These are phyloP conservation scores for Arion vulgaris DNA, from an alignment of 1,140 invertebrate genomes.

Conservation along the genomic window DNA sequence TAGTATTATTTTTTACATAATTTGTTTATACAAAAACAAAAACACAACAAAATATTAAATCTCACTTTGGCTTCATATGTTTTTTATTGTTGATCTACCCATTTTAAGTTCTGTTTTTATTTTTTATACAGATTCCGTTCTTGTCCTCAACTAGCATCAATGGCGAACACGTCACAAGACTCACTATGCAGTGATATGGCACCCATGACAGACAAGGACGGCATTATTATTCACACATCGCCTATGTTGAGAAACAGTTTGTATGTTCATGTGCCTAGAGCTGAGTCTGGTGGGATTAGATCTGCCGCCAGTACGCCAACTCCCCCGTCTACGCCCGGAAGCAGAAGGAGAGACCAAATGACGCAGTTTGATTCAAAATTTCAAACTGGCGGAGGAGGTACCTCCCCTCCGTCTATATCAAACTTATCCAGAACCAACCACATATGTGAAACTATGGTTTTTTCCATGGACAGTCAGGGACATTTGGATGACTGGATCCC, in stretches of 20 bases:
- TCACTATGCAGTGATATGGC: slow-evolving; percentile 40
- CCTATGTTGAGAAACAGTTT: slow-evolving; percentile 33
- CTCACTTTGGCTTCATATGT: not conserved
- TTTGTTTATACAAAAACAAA: too few relatives aligned
- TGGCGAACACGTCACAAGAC: slow-evolving; percentile 32
- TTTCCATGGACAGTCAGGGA: slow-evolving; percentile 41
- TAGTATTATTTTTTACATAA: too few relatives aligned
- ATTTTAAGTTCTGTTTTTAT: not conserved
- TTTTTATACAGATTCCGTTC: slow-evolving; percentile 51
- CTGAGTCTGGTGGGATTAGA: not conserved
- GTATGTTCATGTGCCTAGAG: slow-evolving; percentile 7
- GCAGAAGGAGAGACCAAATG: slow-evolving; percentile 37
- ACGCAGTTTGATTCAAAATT: slow-evolving; percentile 24
- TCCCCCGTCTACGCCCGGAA: slow-evolving; percentile 54
- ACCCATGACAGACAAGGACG: slow-evolving; percentile 29
- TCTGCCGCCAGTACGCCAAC: slow-evolving; percentile 48
- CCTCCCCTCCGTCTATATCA: slow-evolving; percentile 45
- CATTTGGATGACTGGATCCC: slow-evolving; percentile 23
- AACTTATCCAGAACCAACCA: slow-evolving; percentile 11
- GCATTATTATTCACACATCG: slow-evolving; percentile 26
- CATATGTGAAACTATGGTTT: slow-evolving; percentile 21
- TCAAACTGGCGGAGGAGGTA: slow-evolving; percentile 4
- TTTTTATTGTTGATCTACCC: not conserved
- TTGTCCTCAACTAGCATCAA: slow-evolving; percentile 52
- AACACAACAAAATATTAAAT: too few relatives aligned